A percentile compares a stretch with the other conserved stretches of the same genome.
Conservation (phyloP, 2,113 vertebrate genomes). For the Periophthalmodon schlosseri region DNA sequence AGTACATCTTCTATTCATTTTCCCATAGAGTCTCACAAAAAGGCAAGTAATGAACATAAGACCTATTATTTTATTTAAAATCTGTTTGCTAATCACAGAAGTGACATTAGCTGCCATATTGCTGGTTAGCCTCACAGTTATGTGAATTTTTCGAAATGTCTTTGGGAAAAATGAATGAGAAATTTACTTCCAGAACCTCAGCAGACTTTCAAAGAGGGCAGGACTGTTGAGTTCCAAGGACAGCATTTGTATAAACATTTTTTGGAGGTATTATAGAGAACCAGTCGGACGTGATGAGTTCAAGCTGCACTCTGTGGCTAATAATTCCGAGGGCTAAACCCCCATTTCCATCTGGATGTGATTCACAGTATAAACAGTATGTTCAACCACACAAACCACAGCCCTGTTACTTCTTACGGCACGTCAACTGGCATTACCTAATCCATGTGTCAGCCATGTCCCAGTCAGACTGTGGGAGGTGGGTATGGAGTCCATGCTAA, state of each 20-base stretch:
- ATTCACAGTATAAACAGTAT: constrained; percentile 71
- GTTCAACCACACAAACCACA: constrained; percentile 50
- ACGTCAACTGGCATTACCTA: constrained; percentile 48
- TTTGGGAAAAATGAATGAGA: no score
- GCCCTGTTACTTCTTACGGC: constrained; percentile 48
- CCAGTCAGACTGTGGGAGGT: background rate
- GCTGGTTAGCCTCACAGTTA: no score
- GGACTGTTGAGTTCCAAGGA: background rate
- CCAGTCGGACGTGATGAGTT: constrained; percentile 52
- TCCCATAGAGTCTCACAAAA: no score
- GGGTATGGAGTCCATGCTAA: background rate
- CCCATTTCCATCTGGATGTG: constrained; percentile 65
- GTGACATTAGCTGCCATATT: no score
- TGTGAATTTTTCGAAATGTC: no score
- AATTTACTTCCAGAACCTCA: no score
- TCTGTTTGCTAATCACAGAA: no score
- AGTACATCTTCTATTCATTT: no score
- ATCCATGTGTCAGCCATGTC: constrained; percentile 12
- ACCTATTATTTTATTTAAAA: no score
- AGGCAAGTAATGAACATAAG: no score
- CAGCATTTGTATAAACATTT: constrained; percentile 18
- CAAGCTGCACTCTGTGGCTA: constrained; percentile 55
- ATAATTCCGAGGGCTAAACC: constrained; percentile 55
- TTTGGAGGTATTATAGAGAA: constrained; percentile 33
- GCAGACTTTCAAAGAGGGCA: no score